Evolutionary conservation across 2,888 invertebrate genomes (phyloP), one percentile per base, ranked within the genome.

Genomic region (Crioceris asparagi): DNA sequence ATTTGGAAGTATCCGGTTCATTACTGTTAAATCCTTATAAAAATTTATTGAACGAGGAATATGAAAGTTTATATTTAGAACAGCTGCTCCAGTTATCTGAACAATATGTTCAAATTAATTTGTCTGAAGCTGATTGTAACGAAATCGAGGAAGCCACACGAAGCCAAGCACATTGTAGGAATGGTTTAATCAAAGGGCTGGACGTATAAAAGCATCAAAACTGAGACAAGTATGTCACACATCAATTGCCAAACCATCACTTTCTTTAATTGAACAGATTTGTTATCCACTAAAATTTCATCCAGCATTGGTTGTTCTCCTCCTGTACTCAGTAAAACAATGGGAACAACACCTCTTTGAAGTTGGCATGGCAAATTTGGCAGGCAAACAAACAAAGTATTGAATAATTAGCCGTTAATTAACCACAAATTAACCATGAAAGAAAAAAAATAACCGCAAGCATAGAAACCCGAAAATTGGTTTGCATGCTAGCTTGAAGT

Each of bases 151-250:
- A 32, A 4, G 6, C 8, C 5, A 41, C 41, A 23, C 27, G 23
- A 25, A 19, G 27, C 12, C 43, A 43, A 35, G 10, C 31, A 6
- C 11, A 35, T n/a, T 21, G 5, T 8, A 15, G 2, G 16, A 19
- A 15, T 37, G 39, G 46, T 45, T 38, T 25, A 3, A 32, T 5
- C 39, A 43, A 11, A 35, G 45, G 21, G 14, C 41, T 15, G 46
- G 43, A 2, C 27, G 39, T n/a, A 39, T 44, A 4, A 43, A 39
- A 8, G 38, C 43, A 2, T 40, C 43, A 7, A 32, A 29, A 19
- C 36, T 42, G n/a, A 36, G 30, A 18, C 8, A 11, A 26, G 36
- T 33, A 2, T 38, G 32, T 17, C 12, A 26, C 15, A 38, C 41
- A 3, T 25, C 17, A 12, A 10, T 38, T 15, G 15, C 8, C 11